Evolutionary conservation across 2,888 invertebrate genomes (phyloP), one percentile per base, ranked within the genome.

Genomic region (Metopia argyrocephala): DNA sequence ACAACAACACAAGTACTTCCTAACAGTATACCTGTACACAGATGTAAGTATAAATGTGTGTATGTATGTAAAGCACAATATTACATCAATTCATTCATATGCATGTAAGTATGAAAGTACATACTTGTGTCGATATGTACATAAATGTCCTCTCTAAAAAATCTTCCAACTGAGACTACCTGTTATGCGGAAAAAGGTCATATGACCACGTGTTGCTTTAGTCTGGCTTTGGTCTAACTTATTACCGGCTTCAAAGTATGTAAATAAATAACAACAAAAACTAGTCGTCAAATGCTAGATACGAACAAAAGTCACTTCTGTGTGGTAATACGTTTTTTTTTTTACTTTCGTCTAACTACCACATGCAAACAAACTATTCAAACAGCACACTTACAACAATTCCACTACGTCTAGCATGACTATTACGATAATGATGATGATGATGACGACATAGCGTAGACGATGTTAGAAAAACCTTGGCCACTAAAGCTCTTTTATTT

Each of bases 381-480:
- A 56, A 28, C 56, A 27, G 28, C 28, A 56, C 9, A 25, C 25
- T 18, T 27, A n/a, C n/a, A n/a, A n/a, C n/a, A n/a, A n/a, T n/a
- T n/a, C n/a, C n/a, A n/a, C n/a, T n/a, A n/a, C n/a, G n/a, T 18
- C n/a, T 48, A 48, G 18, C 48, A 48, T 48, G n/a, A 48, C 15
- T 18, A n/a, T 12, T 7, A 27, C 70, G n/a, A 57, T 18, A 20
- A 50, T 27, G 25, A 59, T 46, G 52, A 62, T 45, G 27, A 52
- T 56, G 59, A 59, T 54, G 7, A 56, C 56, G 56, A 45, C 54
- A 54, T 61, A 61, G 5, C 48, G 66, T 73, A 78, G 71, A 68
- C 66, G 66, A 68, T 66, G 71, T 68, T 78, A 73, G 78, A 78
- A 78, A 64, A 73, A 61, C 78, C 78, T 78, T 78, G 78, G 71